Base-by-base conservation (phyloP, 2,888 invertebrate genomes). In the Loripinus fragilis region DNA sequence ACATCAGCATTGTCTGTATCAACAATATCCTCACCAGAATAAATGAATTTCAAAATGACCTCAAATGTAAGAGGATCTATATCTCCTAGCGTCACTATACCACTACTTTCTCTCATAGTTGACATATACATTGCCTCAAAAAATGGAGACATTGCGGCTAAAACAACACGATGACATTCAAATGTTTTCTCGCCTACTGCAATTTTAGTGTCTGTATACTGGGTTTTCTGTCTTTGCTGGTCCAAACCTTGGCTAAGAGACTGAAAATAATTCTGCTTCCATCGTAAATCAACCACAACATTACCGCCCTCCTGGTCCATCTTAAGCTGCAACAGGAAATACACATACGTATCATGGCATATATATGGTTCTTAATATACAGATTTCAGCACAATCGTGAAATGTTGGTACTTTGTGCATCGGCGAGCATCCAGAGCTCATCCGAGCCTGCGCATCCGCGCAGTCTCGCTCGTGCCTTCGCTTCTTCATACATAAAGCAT, bases 31-130 rank as follows among this genome's bases (percentile, higher is more conserved):
- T 96, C 95, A 71, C 97, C 95, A 68, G 97, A 94, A 93, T 98
- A 98, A 0, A 97, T 96, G 93, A 97, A 98, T 87, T 96, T 96
- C 82, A 98, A 95, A 52, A 98, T 95, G 71, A 96, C 95, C 83
- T 96, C 95, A 95, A 98, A 96, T 91, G 96, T 96, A 84, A 95
- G 95, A 20, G 96, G 95, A 76, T 95, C 95, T 45, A 98, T 83
- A n/a, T 88, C 86, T 38, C 87, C 86, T 50, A 90, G 78, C 23
- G 82, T 85, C 17, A 89, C 88, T 8, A 85, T 74, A 15, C 87
- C 87, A 23, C 86, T 81, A 15, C 86, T 78, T 78, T 89, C 89
- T 55, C 77, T 81, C 88, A 89, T 88, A 0, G 87, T 88, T 0
- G 88, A 87, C 0, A 86, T 76, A 73, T 87, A 89, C 89, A 89